Conservation (phyloP, 2,888 invertebrate genomes). For the Smittia sp. region DNA sequence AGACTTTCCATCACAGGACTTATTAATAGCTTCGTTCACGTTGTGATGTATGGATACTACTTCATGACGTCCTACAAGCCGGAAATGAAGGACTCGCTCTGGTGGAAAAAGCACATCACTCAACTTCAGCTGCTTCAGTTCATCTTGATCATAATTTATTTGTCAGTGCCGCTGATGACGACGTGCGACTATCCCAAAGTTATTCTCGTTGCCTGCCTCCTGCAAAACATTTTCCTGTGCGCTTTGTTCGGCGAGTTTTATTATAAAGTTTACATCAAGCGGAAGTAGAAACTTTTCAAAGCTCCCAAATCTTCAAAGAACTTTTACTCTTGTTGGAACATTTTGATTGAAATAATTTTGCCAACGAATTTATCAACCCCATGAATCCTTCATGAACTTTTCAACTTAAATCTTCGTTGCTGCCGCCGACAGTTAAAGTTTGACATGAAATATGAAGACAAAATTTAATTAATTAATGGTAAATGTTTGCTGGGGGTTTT, state of each 20-base stretch:
- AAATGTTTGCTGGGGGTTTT: no score
- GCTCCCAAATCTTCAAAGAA: no score
- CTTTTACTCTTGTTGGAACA: no score
- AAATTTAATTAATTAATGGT: no score
- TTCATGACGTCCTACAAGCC: conserved; percentile 86
- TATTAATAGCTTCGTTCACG: conserved; percentile 91
- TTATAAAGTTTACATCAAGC: neutral
- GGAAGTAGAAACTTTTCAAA: no score
- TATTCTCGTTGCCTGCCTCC: neutral
- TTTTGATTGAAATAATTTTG: no score
- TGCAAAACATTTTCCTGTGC: neutral
- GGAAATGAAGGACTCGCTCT: conserved; percentile 78
- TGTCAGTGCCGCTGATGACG: neutral
- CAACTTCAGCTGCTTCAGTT: conserved; percentile 76
- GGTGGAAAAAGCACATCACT: conserved; percentile 93
- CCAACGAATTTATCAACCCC: no score
- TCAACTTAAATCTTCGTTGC: no score
- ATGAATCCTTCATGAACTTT: no score
- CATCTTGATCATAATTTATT: neutral
- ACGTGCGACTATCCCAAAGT: neutral
- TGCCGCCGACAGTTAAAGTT: no score
- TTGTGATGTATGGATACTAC: conserved; percentile 92
- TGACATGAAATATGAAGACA: no score
- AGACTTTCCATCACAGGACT: no score
- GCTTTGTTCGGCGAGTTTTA: conserved; percentile 6